A percentile compares a stretch with the other conserved stretches of the same genome.
phyloP scores from a whole-genome alignment of 2,888 invertebrate species.

The Philereme vetulata region DNA sequence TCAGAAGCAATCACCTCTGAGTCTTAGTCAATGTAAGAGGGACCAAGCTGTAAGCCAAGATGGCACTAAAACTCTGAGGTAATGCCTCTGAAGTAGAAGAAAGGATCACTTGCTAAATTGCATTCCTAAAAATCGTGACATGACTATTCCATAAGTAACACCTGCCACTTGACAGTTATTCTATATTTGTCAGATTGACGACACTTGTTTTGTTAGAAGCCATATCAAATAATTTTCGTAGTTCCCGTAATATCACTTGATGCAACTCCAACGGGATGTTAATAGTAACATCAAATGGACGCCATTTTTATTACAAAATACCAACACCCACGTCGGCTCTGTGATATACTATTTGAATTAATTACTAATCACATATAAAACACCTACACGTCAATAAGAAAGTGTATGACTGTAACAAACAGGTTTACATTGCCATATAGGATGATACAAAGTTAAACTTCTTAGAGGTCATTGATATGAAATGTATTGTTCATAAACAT shows the following conservation, averaged over 20 bases:
- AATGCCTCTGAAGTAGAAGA: no score
- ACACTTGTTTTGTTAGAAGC: no score
- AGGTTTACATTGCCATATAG: conserved; percentile 26
- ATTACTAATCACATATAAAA: conserved; percentile 60
- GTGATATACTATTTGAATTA: conserved; percentile 67
- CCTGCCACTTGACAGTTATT: no score
- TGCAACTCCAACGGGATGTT: conserved; percentile 61
- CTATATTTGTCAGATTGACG: no score
- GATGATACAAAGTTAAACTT: conserved; percentile 46
- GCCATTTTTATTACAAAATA: conserved; percentile 74
- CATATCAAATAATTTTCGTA: conserved; percentile 39
- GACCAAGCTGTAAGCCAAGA: no score
- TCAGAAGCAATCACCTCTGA: no score
- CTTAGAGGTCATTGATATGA: conserved; percentile 44
- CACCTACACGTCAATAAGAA: conserved; percentile 53
- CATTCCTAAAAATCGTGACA: no score
- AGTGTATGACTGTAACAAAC: conserved; percentile 37
- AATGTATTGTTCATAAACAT: conserved; percentile 43
- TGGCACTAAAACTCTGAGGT: no score
- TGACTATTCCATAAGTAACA: no score
- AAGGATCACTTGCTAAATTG: no score
- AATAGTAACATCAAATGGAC: conserved; percentile 63
- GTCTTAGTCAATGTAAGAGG: no score
- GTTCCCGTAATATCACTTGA: conserved; percentile 55
- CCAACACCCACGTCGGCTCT: conserved; percentile 58